Percentiles rank a stretch among this genome's conserved stretches.
Conservation (phyloP, 1,140 invertebrate genomes). For the Acyrthosiphon pisum region DNA sequence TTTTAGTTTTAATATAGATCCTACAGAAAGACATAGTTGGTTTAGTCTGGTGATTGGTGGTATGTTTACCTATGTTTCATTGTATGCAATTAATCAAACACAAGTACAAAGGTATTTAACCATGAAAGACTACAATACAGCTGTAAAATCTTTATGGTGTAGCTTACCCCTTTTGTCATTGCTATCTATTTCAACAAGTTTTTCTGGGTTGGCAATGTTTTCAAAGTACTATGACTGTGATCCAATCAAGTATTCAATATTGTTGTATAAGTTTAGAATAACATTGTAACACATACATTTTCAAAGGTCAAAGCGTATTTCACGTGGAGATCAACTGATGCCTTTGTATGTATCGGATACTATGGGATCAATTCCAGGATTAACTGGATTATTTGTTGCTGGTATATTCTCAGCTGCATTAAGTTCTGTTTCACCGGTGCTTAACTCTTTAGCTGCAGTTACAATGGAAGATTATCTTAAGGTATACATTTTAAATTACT, state of each 20-base stretch:
- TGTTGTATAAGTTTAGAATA: not conserved
- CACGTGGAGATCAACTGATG: slow-evolving; percentile 67
- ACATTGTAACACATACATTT: not conserved
- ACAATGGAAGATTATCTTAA: slow-evolving; percentile 84
- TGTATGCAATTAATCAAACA: slow-evolving; percentile 85
- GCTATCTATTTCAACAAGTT: slow-evolving; percentile 74
- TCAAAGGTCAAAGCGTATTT: slow-evolving; percentile 54
- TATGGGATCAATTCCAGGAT: slow-evolving; percentile 72
- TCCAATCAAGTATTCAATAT: slow-evolving; percentile 64
- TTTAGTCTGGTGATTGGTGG: slow-evolving; percentile 78
- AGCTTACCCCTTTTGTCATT: slow-evolving; percentile 75
- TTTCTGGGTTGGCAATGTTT: slow-evolving; percentile 81
- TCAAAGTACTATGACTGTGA: slow-evolving; percentile 79
- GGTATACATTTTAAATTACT: slow-evolving; percentile 58
- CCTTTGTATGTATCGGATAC: slow-evolving; percentile 81
- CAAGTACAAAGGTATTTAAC: slow-evolving; percentile 88
- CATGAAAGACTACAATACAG: slow-evolving; percentile 71
- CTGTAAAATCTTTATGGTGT: slow-evolving; percentile 72
- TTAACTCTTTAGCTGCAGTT: slow-evolving; percentile 87
- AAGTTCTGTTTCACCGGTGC: slow-evolving; percentile 82
- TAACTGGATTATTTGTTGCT: slow-evolving; percentile 82
- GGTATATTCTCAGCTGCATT: slow-evolving; percentile 85
- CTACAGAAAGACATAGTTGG: slow-evolving; percentile 76
- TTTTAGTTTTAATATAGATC: slow-evolving; percentile 69
- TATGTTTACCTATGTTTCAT: slow-evolving; percentile 73